Percentiles rank a stretch among this genome's conserved stretches.
These are phyloP conservation scores for Helicoverpa zea DNA, from an alignment of 1,140 invertebrate genomes.

Conservation along the genomic window DNA sequence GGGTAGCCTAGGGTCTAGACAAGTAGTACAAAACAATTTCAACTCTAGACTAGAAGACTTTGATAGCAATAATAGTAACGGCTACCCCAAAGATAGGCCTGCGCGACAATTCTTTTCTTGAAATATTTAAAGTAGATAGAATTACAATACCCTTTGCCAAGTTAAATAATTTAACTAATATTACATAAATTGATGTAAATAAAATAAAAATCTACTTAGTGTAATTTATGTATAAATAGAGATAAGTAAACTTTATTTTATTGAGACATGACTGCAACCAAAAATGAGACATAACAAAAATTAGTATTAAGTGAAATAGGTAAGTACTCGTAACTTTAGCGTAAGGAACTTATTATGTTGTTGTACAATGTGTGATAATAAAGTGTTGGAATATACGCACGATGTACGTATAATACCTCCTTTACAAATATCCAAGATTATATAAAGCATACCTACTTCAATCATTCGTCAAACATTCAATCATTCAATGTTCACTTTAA, in stretches of 20 bases:
- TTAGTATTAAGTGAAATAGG: background rate
- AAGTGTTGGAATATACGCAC: too few relatives aligned
- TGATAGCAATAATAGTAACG: slow-evolving; percentile 64
- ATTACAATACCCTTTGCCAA: too few relatives aligned
- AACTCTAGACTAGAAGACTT: slow-evolving; percentile 74
- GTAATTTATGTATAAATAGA: background rate
- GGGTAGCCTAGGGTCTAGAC: slow-evolving; percentile 62
- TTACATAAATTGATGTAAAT: slow-evolving; percentile 13
- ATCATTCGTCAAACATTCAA: too few relatives aligned
- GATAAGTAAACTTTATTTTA: background rate
- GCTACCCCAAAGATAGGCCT: slow-evolving; percentile 70
- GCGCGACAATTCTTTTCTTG: slow-evolving; percentile 59
- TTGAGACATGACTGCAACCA: slow-evolving; percentile 22
- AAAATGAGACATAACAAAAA: slow-evolving; percentile 3
- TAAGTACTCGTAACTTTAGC: background rate
- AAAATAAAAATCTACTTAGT: background rate
- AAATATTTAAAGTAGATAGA: too few relatives aligned
- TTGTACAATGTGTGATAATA: too few relatives aligned
- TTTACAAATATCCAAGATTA: too few relatives aligned
- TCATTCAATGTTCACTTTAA: too few relatives aligned
- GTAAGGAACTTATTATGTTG: too few relatives aligned
- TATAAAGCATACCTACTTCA: too few relatives aligned
- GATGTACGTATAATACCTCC: too few relatives aligned
- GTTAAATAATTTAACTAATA: background rate
- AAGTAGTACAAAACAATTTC: slow-evolving; percentile 59